Conservation (phyloP, 2,113 vertebrate genomes). For the Eretmochelys imbricata region DNA sequence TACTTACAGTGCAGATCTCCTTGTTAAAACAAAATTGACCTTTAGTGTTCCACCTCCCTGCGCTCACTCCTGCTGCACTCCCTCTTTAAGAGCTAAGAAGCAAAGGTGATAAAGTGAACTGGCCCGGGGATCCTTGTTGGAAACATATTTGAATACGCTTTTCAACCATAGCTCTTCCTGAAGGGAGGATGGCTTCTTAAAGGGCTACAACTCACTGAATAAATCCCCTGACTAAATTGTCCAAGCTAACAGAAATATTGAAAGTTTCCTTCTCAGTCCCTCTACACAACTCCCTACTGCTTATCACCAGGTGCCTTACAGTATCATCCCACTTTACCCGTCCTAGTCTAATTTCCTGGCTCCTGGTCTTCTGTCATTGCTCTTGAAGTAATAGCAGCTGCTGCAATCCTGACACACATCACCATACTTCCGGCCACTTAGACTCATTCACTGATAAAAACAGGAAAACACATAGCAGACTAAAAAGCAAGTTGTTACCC, state of each 20-base stretch:
- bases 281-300: neutral
- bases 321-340: neutral
- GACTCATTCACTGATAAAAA: neutral
- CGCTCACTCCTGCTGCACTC: neutral
- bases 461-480: neutral
- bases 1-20: neutral
- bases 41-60: neutral
- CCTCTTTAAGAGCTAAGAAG: neutral
- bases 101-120: accelerated
- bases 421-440: neutral
- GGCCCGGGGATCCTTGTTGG: neutral
- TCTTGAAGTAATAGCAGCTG: neutral
- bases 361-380: no score
- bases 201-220: neutral
- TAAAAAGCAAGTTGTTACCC: neutral
- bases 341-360: neutral
- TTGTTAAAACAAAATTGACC: neutral
- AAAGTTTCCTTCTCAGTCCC: neutral
- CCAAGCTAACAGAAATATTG: neutral
- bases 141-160: neutral
- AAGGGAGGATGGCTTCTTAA: neutral
- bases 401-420: neutral
- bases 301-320: neutral
- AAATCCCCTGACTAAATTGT: neutral
- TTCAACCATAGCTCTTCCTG: neutral